These are phyloP conservation scores for Drosophila algonquin DNA, from an alignment of 2,888 invertebrate genomes.

Conservation along the genomic window DNA sequence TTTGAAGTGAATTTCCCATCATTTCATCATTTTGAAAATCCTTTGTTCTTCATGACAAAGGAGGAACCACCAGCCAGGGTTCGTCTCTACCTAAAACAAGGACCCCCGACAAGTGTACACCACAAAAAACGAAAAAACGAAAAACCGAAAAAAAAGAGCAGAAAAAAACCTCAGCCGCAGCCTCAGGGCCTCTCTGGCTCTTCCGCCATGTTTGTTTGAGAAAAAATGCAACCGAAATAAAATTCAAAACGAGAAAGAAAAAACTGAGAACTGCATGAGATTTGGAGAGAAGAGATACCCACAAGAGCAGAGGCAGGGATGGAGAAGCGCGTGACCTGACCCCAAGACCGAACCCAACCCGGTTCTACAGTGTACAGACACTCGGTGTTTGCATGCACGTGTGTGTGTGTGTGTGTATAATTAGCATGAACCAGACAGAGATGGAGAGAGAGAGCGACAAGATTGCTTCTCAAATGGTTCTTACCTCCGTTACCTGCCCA, in stretches of 20 bases:
- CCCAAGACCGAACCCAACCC: conserved; percentile 29
- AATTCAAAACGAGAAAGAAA: background rate
- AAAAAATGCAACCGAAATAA: conserved; percentile 43
- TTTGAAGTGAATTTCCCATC: background rate
- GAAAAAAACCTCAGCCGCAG: conserved; percentile 23
- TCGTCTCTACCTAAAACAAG: conserved; percentile 31
- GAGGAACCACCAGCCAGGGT: background rate
- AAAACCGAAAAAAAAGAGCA: background rate
- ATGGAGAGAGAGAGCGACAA: background rate
- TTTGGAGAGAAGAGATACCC: conserved; percentile 35
- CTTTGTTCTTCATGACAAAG: conserved; percentile 34
- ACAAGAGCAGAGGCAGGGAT: background rate
- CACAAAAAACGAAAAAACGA: background rate
- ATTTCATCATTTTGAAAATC: conserved; percentile 2
- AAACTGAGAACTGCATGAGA: conserved; percentile 37
- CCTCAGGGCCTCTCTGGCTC: background rate
- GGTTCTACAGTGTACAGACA: conserved; percentile 9
- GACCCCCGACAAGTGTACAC: conserved; percentile 40
- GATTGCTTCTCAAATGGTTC: background rate
- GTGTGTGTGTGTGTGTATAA: conserved; percentile 27
- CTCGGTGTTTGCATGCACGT: conserved; percentile 20
- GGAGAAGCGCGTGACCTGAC: conserved; percentile 46
- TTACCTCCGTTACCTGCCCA: conserved; percentile 1
- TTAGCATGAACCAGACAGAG: conserved; percentile 19
- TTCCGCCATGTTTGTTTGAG: conserved; percentile 44